Conservation (phyloP, 2,888 invertebrate species). For the Lepeophtheirus nordmannii region DNA sequence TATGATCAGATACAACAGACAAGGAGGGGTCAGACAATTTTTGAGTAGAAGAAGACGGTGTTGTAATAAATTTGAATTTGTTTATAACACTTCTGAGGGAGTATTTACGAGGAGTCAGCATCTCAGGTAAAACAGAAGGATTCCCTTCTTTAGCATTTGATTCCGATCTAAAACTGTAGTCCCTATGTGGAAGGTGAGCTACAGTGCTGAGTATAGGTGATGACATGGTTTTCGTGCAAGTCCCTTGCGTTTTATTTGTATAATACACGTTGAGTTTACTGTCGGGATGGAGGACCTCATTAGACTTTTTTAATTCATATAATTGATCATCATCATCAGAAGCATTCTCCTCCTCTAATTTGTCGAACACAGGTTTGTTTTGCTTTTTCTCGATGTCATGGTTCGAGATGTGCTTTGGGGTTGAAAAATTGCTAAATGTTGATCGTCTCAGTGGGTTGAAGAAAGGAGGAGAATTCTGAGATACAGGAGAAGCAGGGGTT, state of each 20-base stretch:
- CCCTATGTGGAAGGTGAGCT: not conserved
- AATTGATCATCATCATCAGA: not conserved
- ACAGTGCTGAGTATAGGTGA: not conserved
- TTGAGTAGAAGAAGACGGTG: not conserved
- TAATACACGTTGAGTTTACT: not conserved
- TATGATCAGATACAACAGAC: not conserved
- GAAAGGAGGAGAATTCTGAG: slow-evolving; percentile 2
- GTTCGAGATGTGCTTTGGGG: not conserved
- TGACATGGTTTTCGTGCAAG: not conserved
- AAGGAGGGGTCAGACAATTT: not conserved
- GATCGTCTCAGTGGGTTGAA: not conserved
- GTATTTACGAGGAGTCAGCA: not conserved
- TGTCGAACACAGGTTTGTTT: no score
- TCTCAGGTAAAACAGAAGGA: no score
- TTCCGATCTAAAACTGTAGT: not conserved
- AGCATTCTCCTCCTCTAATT: no score
- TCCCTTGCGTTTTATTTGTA: no score
- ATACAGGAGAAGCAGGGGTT: slow-evolving; percentile 1
- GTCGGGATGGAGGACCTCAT: not conserved
- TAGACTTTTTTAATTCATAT: not conserved
- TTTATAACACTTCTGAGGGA: not conserved
- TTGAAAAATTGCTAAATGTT: not conserved
- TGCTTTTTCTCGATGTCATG: not conserved
- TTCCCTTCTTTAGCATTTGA: no score
- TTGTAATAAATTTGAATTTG: not conserved